phyloP scores from a whole-genome alignment of 64 coral and sea anemone genomes.

The Montipora cactus region DNA sequence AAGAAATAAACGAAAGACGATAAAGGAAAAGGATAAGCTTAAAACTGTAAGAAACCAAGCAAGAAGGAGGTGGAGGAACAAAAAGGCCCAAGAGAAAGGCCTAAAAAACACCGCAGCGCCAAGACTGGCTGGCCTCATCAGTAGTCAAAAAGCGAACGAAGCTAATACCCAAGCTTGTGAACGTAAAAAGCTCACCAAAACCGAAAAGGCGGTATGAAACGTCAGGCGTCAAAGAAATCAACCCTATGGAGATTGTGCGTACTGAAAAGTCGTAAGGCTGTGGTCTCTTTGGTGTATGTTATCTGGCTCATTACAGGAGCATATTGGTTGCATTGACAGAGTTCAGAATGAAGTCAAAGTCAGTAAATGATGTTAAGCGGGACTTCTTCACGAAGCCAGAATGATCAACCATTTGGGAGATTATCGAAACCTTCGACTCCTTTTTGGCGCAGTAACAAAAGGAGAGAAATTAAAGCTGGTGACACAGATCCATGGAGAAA shows the following conservation, averaged over 20 bases:
- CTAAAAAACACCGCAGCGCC: neutral
- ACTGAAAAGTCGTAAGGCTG: neutral
- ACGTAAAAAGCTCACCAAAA: neutral
- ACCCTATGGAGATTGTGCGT: neutral
- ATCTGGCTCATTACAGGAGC: neutral
- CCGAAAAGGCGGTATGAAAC: neutral
- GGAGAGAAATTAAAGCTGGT: neutral
- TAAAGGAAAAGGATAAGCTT: neutral
- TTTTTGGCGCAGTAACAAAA: neutral
- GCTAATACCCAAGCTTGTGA: neutral
- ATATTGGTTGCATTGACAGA: neutral
- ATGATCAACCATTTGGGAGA: neutral
- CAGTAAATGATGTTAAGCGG: neutral
- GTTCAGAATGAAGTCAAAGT: neutral
- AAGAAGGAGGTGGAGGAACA: conserved; percentile 1
- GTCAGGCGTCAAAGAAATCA: neutral
- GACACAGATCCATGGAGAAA: neutral
- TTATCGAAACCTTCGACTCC: neutral
- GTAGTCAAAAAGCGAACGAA: neutral
- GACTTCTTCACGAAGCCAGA: neutral
- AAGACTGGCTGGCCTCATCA: neutral
- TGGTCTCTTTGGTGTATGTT: neutral
- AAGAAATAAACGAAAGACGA: neutral
- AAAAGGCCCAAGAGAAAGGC: neutral
- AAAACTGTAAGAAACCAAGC: neutral